Percentiles rank a stretch among this genome's conserved stretches.
Evolutionary conservation across 1,140 invertebrate species (phyloP).

Genomic region (Chionoecetes opilio): DNA sequence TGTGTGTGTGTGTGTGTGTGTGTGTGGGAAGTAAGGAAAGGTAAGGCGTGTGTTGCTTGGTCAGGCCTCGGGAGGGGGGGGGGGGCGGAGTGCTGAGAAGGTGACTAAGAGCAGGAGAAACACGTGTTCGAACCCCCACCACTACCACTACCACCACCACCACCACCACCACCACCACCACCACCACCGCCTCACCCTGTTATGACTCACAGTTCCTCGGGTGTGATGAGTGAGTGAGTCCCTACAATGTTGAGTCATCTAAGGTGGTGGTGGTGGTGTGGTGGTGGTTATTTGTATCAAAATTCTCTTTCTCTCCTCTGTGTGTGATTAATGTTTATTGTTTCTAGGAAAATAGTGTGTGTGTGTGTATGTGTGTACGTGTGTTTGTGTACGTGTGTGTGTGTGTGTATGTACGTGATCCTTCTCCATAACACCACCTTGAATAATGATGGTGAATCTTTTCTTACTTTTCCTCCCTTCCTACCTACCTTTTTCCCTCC

Average conservation of each 20-base stretch:
- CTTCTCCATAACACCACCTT: background rate
- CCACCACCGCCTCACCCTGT: too few relatives aligned
- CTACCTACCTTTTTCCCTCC: background rate
- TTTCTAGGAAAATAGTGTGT: background rate
- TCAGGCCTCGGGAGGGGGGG: background rate
- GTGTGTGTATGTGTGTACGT: background rate
- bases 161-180: too few relatives aligned
- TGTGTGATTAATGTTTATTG: background rate
- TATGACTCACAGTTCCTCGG: background rate
- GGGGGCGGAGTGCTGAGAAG: background rate
- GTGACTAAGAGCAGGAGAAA: background rate
- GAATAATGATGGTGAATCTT: background rate
- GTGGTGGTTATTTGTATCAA: background rate
- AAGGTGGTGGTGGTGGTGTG: background rate
- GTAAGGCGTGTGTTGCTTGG: background rate
- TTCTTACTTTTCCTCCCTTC: background rate
- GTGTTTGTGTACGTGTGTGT: background rate
- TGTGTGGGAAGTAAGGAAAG: background rate
- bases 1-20: slow-evolving; percentile 27
- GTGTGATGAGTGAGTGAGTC: background rate
- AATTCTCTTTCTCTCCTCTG: background rate
- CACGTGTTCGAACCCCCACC: background rate
- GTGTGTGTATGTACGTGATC: background rate
- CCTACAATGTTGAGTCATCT: background rate
- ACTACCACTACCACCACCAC: background rate